Percentiles rank a stretch among this genome's conserved stretches.
Evolutionary conservation across 2,113 vertebrate species (phyloP).

Genomic region (Neodontobutis hainanensis): DNA sequence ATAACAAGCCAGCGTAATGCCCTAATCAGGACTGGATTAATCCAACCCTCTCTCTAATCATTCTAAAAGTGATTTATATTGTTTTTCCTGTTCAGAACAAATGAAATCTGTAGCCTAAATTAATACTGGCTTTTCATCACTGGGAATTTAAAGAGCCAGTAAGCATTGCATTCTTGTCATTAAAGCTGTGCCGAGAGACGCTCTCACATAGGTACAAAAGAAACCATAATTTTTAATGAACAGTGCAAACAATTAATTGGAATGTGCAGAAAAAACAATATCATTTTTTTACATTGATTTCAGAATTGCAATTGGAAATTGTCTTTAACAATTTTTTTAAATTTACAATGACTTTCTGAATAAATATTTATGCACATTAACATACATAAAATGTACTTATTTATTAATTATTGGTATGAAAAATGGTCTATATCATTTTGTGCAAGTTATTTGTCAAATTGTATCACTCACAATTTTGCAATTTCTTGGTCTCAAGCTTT

Average conservation of each 20-base stretch:
- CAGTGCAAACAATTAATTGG: slow-evolving; percentile 51
- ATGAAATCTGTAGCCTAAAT: slow-evolving; percentile 99
- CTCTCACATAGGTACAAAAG: slow-evolving; percentile 20
- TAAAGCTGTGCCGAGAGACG: slow-evolving; percentile 81
- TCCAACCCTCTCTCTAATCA: slow-evolving; percentile 99
- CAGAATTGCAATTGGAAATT: slow-evolving; percentile 40
- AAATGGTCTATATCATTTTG: slow-evolving; percentile 57
- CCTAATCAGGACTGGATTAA: slow-evolving; percentile 99
- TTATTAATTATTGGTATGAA: slow-evolving; percentile 28
- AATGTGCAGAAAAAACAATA: slow-evolving; percentile 39
- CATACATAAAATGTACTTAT: slow-evolving; percentile 33
- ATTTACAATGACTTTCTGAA: slow-evolving; percentile 25
- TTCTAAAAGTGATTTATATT: slow-evolving; percentile 99
- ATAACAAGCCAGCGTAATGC: slow-evolving; percentile 99
- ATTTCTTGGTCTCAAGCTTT: slow-evolving; percentile 70
- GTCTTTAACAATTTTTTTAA: slow-evolving; percentile 14
- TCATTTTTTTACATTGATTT: slow-evolving; percentile 30
- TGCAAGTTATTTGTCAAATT: slow-evolving; percentile 69
- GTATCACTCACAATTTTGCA: slow-evolving; percentile 64
- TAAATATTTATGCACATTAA: slow-evolving; percentile 36
- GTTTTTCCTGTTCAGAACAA: slow-evolving; percentile 99
- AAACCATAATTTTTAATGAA: slow-evolving; percentile 70
- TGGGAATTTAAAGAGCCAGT: slow-evolving; percentile 93
- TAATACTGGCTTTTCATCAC: slow-evolving; percentile 99
- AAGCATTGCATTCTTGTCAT: slow-evolving; percentile 92